These are phyloP conservation scores for Excalfactoria chinensis DNA, from an alignment of 2,113 vertebrate species.

Conservation along the genomic window DNA sequence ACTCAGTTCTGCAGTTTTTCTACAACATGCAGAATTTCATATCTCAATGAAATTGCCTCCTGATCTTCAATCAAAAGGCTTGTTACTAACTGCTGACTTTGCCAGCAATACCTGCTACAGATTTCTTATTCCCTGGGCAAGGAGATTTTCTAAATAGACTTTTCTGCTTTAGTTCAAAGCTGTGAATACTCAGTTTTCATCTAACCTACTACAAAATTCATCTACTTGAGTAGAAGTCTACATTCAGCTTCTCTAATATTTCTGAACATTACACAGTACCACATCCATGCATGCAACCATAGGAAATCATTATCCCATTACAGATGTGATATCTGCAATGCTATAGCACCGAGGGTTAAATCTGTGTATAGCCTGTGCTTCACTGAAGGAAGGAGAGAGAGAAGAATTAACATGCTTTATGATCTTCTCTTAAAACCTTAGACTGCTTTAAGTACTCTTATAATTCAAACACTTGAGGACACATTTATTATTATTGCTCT, in stretches of 20 bases:
- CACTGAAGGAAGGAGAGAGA: not conserved
- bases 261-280: not conserved
- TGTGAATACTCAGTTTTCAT: not conserved
- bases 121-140: not conserved
- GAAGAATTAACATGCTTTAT: not conserved
- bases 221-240: not conserved
- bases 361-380: not conserved
- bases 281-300: no score
- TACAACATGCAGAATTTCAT: not conserved
- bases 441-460: not conserved
- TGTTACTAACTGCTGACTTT: not conserved
- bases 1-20: not conserved
- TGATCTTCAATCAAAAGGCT: not conserved
- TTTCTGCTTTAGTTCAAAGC: not conserved
- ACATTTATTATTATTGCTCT: no score
- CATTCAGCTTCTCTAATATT: not conserved
- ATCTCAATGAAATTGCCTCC: not conserved
- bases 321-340: not conserved
- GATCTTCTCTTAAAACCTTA: fast-evolving
- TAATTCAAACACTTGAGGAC: not conserved
- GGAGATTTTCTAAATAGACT: not conserved
- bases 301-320: not conserved
- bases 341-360: not conserved
- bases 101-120: not conserved
- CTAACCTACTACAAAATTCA: not conserved